A percentile compares a stretch with the other conserved stretches of the same genome.
phyloP scores from a whole-genome alignment of 2,113 vertebrate species.

The Oryzias celebensis region DNA sequence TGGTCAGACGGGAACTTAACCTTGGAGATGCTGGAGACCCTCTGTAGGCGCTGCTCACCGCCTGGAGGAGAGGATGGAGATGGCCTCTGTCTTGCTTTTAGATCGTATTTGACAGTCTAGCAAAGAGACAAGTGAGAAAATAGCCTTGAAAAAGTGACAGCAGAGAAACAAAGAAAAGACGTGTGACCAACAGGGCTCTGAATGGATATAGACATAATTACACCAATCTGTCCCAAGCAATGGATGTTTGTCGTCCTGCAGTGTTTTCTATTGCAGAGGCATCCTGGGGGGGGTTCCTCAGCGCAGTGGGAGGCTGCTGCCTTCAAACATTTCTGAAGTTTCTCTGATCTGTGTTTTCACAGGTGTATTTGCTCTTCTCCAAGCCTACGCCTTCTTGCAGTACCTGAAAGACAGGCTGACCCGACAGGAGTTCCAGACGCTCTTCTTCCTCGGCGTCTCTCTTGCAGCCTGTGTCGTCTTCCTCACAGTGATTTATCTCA shows the following conservation, averaged over 20 bases:
- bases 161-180: not conserved
- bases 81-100: slow-evolving; percentile 10
- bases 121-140: slow-evolving; percentile 15
- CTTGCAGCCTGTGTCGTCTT: slow-evolving; percentile 89
- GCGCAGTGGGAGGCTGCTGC: slow-evolving; percentile 7
- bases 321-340: slow-evolving; percentile 36
- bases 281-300: too few relatives aligned
- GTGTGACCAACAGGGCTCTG: slow-evolving; percentile 15
- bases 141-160: slow-evolving; percentile 3
- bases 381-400: slow-evolving; percentile 93
- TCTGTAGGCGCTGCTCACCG: slow-evolving; percentile 5
- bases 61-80: slow-evolving; percentile 23
- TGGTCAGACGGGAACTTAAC: slow-evolving; percentile 41
- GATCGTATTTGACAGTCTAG: slow-evolving; percentile 15
- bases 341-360: slow-evolving; percentile 34
- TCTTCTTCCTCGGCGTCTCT: slow-evolving; percentile 93
- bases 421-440: slow-evolving; percentile 93
- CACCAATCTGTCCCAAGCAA: slow-evolving; percentile 27
- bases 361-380: slow-evolving; percentile 95
- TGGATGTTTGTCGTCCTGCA: slow-evolving; percentile 31
- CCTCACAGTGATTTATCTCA: slow-evolving; percentile 94
- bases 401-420: slow-evolving; percentile 92
- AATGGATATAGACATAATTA: slow-evolving; percentile 20
- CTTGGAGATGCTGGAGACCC: slow-evolving; percentile 44
- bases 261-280: slow-evolving; percentile 10